Base-by-base conservation (phyloP, 2,888 invertebrate species). In the Eupithecia subfuscata region DNA sequence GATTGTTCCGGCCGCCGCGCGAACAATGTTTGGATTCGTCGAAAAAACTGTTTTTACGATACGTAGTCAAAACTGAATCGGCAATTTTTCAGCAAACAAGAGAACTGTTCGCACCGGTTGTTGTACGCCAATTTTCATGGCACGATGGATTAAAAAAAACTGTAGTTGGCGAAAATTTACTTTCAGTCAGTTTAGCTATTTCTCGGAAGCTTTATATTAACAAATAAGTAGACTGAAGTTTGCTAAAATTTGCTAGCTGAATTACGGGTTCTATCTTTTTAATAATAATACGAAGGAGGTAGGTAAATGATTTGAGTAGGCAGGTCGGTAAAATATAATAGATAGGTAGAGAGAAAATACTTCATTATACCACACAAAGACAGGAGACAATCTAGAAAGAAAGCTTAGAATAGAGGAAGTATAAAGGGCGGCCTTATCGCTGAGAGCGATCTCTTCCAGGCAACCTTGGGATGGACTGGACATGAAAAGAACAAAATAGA, bases 1-100 rank as follows among this genome's bases (percentile, higher is more conserved):
- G 90, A 90, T 90, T 90, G 90, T 84, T 82, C 82, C 78, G 82
- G 79, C 81, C 77, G 81, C 84, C 82, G 77, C 82, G 80, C 82
- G 82, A 85, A 85, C 84, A 85, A 84, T 83, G 83, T 79, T 81
- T 80, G 76, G 74, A 80, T 81, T 75, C 80, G 81, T 79, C 76
- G 79, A 75, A 82, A 82, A 81, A 82, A 70, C 74, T 12, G 71
- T 73, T 80, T 81, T 82, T 76, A 75, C 78, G 75, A 80, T 79
- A 81, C 81, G 78, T 67, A 79, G 80, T 80, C 81, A 84, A 84
- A 86, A 83, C 82, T 82, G 83, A 75, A 80, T 79, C 74, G 76
- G 80, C 85, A 82, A 80, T 79, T 85, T 85, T 86, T 84, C 79
- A 77, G 69, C 82, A 86, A 86, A 85, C 86, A 80, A 83, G 84